Evolutionary conservation across 64 coral and sea anemone species (phyloP), one percentile per base, ranked within the genome.

Genomic region (Platygyra sinensis): DNA sequence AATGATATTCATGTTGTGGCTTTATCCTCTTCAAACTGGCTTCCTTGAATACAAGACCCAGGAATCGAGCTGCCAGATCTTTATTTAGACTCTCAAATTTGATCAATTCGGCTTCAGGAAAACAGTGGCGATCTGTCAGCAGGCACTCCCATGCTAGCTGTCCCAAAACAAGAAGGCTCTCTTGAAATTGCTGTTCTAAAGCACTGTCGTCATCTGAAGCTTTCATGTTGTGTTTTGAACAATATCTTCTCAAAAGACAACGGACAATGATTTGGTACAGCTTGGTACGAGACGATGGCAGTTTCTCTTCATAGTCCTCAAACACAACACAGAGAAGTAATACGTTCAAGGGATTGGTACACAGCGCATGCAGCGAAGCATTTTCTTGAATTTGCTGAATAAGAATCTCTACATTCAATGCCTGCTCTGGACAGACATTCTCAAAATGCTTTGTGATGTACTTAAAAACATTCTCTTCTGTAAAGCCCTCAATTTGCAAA

Each of bases 321-420:
- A 65, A 90, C 62, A 90, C 88, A 54, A 90, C 88, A 52, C 78
- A 90, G 1, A 90, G 33, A 33, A 90, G 60, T 14, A 71, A 60
- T 12, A 67, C 30, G 55, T 82, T 90, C 67, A 90, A 80, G 0
- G 88, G 88, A 49, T 52, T 90, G 11, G 19, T 73, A 8, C 0
- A 19, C 4, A 90, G 77, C 0, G 62, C 60, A 17, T 33, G 19
- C 1, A 90, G 46, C 2, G 25, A 29, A 59, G 18, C 0, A 24
- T 82, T 78, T 52, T 73, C 10, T 2, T 71, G 1, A 8, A 82
- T 31, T 72, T 69, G 63, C 4, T 72, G 14, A 30, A 64, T 50
- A 19, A 90, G 77, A 10, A 10, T 61, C 52, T 90, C 50, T 54
- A 24, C 52, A n/a, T 60, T 80, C 7, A 49, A 46, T 59, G 75